Percentiles rank a stretch among this genome's conserved stretches.
These are phyloP conservation scores for Orussus abietinus DNA, from an alignment of 1,140 invertebrate species.

Conservation along the genomic window DNA sequence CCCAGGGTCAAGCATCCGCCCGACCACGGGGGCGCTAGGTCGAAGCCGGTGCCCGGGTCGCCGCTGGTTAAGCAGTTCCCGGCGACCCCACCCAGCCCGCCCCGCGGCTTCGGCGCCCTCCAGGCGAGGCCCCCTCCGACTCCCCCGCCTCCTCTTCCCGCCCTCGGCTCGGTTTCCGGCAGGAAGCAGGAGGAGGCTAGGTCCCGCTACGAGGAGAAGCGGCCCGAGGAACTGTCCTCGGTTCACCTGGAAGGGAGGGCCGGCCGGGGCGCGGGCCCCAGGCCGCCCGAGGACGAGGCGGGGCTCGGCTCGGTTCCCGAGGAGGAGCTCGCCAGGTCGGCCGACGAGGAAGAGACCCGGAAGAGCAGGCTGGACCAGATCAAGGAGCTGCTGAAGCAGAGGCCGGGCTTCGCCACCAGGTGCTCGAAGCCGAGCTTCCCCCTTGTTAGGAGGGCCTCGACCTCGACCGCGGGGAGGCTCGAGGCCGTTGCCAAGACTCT, in stretches of 20 bases:
- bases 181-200: neutral
- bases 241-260: too few species aligned
- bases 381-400: slow-evolving; percentile 63
- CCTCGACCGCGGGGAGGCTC: slow-evolving; percentile 48
- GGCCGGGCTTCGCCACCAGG: slow-evolving; percentile 53
- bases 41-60: slow-evolving; percentile 44
- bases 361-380: slow-evolving; percentile 64
- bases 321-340: slow-evolving; percentile 37
- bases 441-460: slow-evolving; percentile 59
- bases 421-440: slow-evolving; percentile 52
- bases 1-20: slow-evolving; percentile 55
- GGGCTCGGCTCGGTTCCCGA: slow-evolving; percentile 16
- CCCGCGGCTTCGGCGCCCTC: too few species aligned
- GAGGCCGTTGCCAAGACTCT: slow-evolving; percentile 56
- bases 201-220: neutral
- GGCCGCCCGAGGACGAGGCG: slow-evolving; percentile 9
- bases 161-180: too few species aligned
- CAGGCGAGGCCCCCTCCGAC: slow-evolving; percentile 43
- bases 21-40: slow-evolving; percentile 25
- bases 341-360: slow-evolving; percentile 43
- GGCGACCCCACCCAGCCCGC: too few species aligned
- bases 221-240: too few species aligned
- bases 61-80: slow-evolving; percentile 47
- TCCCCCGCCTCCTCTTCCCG: slow-evolving; percentile 40
- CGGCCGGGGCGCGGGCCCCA: too few species aligned